Percentiles rank a stretch among this genome's conserved stretches.
Conservation (phyloP, 2,113 vertebrate genomes). For the Raja brachyura region DNA sequence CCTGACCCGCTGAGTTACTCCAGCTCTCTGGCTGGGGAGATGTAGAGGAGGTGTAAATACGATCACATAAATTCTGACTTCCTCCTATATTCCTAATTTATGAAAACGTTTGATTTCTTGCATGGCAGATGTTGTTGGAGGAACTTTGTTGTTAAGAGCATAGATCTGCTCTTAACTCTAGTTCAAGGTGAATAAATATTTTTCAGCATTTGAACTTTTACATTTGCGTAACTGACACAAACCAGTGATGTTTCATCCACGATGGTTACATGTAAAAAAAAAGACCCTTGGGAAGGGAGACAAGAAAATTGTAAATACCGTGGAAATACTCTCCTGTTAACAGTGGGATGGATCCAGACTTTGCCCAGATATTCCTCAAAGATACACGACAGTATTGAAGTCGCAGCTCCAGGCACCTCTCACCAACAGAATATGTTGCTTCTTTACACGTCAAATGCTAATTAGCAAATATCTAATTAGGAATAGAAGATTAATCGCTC, state of each 20-base stretch:
- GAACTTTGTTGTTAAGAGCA: neutral
- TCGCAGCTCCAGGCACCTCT: slow-evolving; percentile 18
- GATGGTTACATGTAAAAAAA: neutral
- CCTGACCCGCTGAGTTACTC: no score
- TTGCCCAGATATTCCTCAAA: slow-evolving; percentile 3
- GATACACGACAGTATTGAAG: slow-evolving; percentile 2
- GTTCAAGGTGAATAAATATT: neutral
- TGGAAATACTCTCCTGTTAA: slow-evolving; percentile 23
- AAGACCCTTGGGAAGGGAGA: neutral
- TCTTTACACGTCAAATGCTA: slow-evolving; percentile 84
- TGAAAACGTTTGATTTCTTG: neutral
- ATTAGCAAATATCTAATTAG: slow-evolving; percentile 95
- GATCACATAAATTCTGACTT: neutral
- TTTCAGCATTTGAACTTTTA: neutral
- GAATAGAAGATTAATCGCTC: slow-evolving; percentile 88
- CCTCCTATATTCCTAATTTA: neutral
- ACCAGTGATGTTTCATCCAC: neutral
- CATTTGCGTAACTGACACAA: neutral
- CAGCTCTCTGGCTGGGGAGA: neutral
- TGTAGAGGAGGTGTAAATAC: neutral
- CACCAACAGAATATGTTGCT: slow-evolving; percentile 79
- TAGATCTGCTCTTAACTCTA: neutral
- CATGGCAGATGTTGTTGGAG: neutral
- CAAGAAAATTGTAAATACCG: slow-evolving; percentile 19
- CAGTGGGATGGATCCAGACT: neutral